Base-by-base conservation (phyloP, 1,140 invertebrate genomes). In the Eupeodes corollae region DNA sequence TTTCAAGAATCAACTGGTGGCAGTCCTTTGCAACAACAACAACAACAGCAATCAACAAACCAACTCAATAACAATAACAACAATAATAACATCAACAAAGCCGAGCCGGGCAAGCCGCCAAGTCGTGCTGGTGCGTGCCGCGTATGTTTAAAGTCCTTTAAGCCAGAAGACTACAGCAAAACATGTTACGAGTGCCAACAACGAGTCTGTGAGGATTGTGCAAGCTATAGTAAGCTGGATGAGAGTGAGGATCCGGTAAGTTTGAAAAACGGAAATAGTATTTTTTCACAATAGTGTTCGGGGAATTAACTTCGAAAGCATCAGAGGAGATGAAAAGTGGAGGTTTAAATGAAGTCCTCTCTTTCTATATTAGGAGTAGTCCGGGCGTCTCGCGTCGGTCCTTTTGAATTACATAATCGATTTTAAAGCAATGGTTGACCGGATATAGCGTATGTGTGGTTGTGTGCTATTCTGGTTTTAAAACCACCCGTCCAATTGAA, bases 151-250 rank as follows among this genome's bases (percentile, higher is more conserved):
- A 91, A 91, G 69, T 84, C 83, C 35, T 83, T 91, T 62, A 86
- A 88, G 59, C 82, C 84, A 0, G 84, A 88, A 42, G 88, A 91
- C 63, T 83, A 84, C 58, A 86, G 80, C 59, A 80, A 84, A 54
- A 84, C 81, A 16, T 92, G 89, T 71, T 82, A 79, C 58, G 87
- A 89, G 68, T 92, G 89, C 69, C 80, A 86, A 58, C 84, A 89
- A 58, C 80, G 86, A 54, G 87, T 92, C 34, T 92, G 89, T 67
- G 89, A 92, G 67, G 89, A 92, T 70, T 92, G 89, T 60, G 86
- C 86, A 41, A 89, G 86, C 33, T 92, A 91, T 68, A 89, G 86
- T 50, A 87, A 85, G 60, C 77, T 81, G 40, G 79, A 83, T 38
- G 84, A 87, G 57, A 80, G 84, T 50, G 80, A 87, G 58, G 86